Evolutionary conservation across 1,140 invertebrate genomes (phyloP), one percentile per base, ranked within the genome.

Genomic region (Zophobas morio): DNA sequence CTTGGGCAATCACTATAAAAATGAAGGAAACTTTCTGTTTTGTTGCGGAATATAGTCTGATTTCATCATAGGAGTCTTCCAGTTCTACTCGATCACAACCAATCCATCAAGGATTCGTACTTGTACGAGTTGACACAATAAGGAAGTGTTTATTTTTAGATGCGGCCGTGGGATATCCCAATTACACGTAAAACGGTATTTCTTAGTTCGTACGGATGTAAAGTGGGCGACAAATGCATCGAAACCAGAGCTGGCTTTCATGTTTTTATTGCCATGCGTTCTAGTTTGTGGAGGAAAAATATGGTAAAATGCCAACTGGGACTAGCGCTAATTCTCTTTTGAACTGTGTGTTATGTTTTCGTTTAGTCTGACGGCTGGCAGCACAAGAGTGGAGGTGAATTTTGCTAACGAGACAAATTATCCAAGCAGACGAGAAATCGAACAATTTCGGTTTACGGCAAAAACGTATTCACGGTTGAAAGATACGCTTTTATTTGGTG

Each of bases 111-210:
- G 49, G 49, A 51, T 51, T 51, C n/a, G 49, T 51, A 51, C 49
- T 51, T 51, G 49, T 20, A 2, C 2, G 49, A 51, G 4, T 51
- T 20, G 49, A 20, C 20, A 51, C 49, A 51, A 51, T 51, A 20
- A 51, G 49, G 49, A 51, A 51, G 49, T 51, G 49, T 51, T 20
- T 20, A 51, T 51, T 51, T 51, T 51, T 51, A 51, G 49, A 51
- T 4, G 49, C 49, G 49, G 49, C 49, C 49, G 49, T 51, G 49
- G 49, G 49, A 51, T 5, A 51, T 51, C 49, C n/a, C 49, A 20
- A 51, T 51, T 51, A 51, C 49, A 51, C 49, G 49, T 51, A 20
- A 51, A 51, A 51, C 49, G 49, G 49, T 51, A 51, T 51, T 51
- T 51, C 20, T 51, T 20, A 51, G 6, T 6, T 20, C 6, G 20